Evolutionary conservation across 2,888 invertebrate genomes (phyloP), one percentile per base, ranked within the genome.

Genomic region (Cataglyphis livida): DNA sequence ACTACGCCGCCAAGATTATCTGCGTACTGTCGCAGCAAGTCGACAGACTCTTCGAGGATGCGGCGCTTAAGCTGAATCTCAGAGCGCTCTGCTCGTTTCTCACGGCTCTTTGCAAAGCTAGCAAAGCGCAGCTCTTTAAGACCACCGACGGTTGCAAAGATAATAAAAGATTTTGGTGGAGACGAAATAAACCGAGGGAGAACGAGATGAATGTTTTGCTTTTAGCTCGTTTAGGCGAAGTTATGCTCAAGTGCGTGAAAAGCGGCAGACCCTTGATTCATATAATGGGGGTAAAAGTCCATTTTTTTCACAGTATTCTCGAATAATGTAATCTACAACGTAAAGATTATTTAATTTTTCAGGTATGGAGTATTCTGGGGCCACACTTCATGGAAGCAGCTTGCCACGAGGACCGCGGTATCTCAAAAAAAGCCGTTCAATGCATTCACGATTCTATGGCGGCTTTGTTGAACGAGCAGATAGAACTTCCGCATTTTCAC

Each of bases 361-460:
- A 93, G 93, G 93, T 97, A 32, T 99, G 99, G 99, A 98, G 98
- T 15, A 97, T 98, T 0, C 97, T 98, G 0, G 98, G 98, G 0
- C 98, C 98, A 0, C 98, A 99, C 94, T 97, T 99, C 79, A 98
- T 99, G 96, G 98, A 99, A 96, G 98, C 98, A 32, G 98, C 98
- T 1, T 98, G 98, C 90, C 98, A 98, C 94, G 97, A 97, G 90
- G 98, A 99, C 93, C 96, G 97, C 38, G 96, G 97, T 81, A 97
- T 99, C 81, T 98, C 98, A 0, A 98, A 98, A 93, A 97, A 98
- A 91, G 98, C 98, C 0, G 98, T 99, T 44, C 97, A 97, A 88
- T 98, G 98, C 91, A 97, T 99, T 85, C 99, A 99, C 93, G 99
- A 99, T 92, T 97, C 98, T 28, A 98, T 99, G 70, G 98, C 98